Conservation (phyloP, 2,797 vertebrate genomes). For the Fratercula arctica region DNA sequence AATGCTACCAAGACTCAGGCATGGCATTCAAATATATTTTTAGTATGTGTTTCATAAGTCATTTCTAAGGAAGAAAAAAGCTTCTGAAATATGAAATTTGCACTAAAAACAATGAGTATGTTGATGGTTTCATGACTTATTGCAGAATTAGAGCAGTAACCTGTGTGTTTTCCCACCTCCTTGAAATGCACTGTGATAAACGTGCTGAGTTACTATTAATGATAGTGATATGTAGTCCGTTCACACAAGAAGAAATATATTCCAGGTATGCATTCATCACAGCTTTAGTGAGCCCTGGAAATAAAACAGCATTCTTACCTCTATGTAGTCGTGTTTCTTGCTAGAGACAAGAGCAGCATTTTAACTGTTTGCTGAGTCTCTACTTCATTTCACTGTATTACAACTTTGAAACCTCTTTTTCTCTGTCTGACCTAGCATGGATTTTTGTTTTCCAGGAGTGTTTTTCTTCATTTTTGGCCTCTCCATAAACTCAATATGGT, state of each 20-base stretch:
- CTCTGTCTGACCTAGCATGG: neutral
- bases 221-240: conserved; percentile 5
- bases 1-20: conserved; percentile 7
- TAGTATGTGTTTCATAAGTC: conserved; percentile 19
- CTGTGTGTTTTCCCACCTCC: neutral
- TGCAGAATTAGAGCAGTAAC: conserved; percentile 12
- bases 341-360: conserved; percentile 49
- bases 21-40: conserved; percentile 31
- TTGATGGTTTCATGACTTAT: neutral
- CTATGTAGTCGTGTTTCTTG: neutral
- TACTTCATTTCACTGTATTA: neutral
- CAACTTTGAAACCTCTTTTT: neutral
- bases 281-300: conserved; percentile 25
- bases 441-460: neutral
- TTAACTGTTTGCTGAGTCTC: conserved; percentile 36
- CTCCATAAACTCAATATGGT: neutral
- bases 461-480: neutral
- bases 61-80: neutral
- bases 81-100: conserved; percentile 15
- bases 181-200: conserved; percentile 33
- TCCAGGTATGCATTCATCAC: conserved; percentile 45
- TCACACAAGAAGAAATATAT: conserved; percentile 47
- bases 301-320: conserved; percentile 17
- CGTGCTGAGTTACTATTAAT: conserved; percentile 31
- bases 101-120: conserved; percentile 19